Evolutionary conservation across 2,113 vertebrate genomes (phyloP).

Genomic region (Phainopepla nitens): DNA sequence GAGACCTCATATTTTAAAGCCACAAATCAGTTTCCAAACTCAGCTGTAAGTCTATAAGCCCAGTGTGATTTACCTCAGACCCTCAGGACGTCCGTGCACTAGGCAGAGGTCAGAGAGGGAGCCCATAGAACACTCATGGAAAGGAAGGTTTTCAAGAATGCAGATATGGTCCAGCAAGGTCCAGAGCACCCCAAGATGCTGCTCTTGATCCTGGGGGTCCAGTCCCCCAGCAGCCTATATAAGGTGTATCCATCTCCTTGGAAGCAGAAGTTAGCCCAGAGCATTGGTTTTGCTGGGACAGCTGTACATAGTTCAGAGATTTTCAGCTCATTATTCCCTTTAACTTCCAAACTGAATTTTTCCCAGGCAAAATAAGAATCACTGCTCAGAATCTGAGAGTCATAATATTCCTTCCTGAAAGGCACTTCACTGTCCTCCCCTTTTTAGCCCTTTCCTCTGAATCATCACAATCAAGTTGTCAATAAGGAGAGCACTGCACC

Average conservation of each 20-base stretch:
- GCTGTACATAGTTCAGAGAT: background rate
- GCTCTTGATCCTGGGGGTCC: background rate
- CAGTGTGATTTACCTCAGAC: background rate
- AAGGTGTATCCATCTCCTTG: background rate
- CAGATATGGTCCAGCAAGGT: background rate
- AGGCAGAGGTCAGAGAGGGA: background rate
- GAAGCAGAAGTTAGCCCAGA: background rate
- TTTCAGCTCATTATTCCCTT: slow-evolving; percentile 33
- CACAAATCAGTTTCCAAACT: background rate
- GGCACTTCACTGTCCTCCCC: background rate
- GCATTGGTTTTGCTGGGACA: background rate
- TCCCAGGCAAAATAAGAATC: background rate
- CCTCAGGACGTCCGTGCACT: background rate
- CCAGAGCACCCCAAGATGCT: background rate
- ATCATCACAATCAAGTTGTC: background rate
- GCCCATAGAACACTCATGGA: rapidly evolving
- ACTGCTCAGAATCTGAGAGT: background rate
- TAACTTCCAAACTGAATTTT: slow-evolving; percentile 12
- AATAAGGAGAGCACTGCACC: background rate
- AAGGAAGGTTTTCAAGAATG: background rate
- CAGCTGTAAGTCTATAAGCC: background rate
- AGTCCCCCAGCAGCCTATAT: background rate
- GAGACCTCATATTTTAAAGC: background rate
- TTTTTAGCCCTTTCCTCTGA: background rate
- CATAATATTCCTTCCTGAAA: background rate